A percentile compares a stretch with the other conserved stretches of the same genome.
Evolutionary conservation across 2,797 vertebrate species (phyloP).

Genomic region (Liparis tanakae): DNA sequence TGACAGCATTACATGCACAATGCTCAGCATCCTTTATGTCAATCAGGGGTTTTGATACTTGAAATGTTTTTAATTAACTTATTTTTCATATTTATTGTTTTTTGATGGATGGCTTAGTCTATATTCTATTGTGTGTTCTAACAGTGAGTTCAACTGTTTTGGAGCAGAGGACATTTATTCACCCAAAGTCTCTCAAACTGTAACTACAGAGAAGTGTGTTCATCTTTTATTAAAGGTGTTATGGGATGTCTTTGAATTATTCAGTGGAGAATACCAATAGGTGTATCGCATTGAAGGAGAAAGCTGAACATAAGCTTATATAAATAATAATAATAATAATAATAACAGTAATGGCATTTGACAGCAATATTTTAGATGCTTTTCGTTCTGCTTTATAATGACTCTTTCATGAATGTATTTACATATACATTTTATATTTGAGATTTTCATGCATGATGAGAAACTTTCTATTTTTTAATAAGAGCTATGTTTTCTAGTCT

Average conservation of each 20-base stretch:
- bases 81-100: slow-evolving; percentile 84
- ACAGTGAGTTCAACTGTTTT: slow-evolving; percentile 23
- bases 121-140: slow-evolving; percentile 55
- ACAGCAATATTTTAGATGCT: slow-evolving; percentile 47
- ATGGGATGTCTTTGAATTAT: slow-evolving; percentile 34
- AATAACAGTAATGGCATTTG: slow-evolving; percentile 12
- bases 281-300: slow-evolving; percentile 22
- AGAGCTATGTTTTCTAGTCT: slow-evolving; percentile 46
- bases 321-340: slow-evolving; percentile 6
- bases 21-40: slow-evolving; percentile 43
- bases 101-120: slow-evolving; percentile 41
- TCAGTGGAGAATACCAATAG: slow-evolving; percentile 15
- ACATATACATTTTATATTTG: slow-evolving; percentile 60
- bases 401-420: slow-evolving; percentile 70
- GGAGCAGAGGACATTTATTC: slow-evolving; percentile 9
- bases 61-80: slow-evolving; percentile 77
- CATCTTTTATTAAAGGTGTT: slow-evolving; percentile 24
- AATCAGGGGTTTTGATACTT: slow-evolving; percentile 72
- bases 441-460: slow-evolving; percentile 43
- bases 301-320: slow-evolving; percentile 20
- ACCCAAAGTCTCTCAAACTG: slow-evolving; percentile 16
- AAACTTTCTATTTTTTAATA: slow-evolving; percentile 47
- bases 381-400: slow-evolving; percentile 45
- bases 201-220: slow-evolving; percentile 12
- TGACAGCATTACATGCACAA: slow-evolving; percentile 16